Evolutionary conservation across 2,888 invertebrate genomes (phyloP).

Genomic region (Oligia latruncula): DNA sequence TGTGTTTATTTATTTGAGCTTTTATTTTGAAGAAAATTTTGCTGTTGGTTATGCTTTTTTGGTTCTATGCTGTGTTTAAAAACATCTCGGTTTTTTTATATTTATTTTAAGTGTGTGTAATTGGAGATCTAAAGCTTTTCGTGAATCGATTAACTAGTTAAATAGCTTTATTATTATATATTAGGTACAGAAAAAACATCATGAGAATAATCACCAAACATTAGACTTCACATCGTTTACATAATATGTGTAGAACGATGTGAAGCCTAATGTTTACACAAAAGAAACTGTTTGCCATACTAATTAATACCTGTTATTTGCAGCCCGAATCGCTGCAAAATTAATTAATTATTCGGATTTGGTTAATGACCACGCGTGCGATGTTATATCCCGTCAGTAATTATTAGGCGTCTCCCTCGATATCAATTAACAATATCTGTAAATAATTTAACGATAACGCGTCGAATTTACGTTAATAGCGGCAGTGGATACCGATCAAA

Average conservation of each 20-base stretch:
- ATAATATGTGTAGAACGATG: background rate
- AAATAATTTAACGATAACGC: conserved; percentile 80
- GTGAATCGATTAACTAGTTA: background rate
- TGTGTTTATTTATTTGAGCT: conserved; percentile 42
- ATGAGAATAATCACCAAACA: background rate
- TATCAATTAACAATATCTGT: conserved; percentile 81
- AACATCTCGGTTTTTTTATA: background rate
- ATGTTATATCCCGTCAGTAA: conserved; percentile 69
- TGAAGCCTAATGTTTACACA: conserved; percentile 36
- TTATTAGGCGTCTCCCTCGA: conserved; percentile 77
- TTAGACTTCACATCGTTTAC: background rate
- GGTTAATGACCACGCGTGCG: conserved; percentile 73
- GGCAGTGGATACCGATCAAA: conserved; percentile 69
- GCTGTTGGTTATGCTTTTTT: background rate
- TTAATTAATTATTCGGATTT: conserved; percentile 81
- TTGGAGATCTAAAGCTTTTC: background rate
- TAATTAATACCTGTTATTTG: conserved; percentile 63
- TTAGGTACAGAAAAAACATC: background rate
- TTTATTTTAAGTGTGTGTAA: background rate
- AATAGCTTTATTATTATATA: background rate
- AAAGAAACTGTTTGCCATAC: conserved; percentile 61
- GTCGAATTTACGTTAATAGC: conserved; percentile 71
- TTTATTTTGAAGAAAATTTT: conserved; percentile 9
- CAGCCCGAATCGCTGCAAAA: conserved; percentile 67
- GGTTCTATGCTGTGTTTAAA: background rate